These are phyloP conservation scores for Cecidostiba fungosa DNA, from an alignment of 2,888 invertebrate species.

Conservation along the genomic window DNA sequence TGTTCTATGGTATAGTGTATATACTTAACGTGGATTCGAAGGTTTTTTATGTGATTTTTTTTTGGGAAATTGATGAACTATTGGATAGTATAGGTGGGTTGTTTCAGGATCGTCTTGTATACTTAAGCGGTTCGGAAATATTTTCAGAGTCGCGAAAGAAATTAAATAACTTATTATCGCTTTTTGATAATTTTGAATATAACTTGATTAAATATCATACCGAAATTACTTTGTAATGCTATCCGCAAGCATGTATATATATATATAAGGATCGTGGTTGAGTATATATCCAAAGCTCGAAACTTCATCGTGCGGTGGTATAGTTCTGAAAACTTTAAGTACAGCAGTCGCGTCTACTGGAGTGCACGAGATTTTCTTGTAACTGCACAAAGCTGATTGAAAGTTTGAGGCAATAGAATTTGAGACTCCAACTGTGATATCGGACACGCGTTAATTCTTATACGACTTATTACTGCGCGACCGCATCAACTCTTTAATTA, in stretches of 20 bases:
- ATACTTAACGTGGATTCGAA: background rate
- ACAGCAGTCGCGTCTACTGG: no score
- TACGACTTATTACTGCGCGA: background rate
- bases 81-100: no score
- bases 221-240: no score
- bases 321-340: background rate
- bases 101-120: no score
- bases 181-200: no score
- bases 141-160: no score
- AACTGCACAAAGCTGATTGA: background rate
- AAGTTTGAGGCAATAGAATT: background rate
- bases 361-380: background rate
- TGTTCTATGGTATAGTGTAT: no score
- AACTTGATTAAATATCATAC: no score
- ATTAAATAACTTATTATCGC: no score
- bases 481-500: background rate
- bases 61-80: no score
- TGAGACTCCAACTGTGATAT: no score
- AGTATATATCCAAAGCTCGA: background rate
- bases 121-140: no score
- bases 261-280: background rate
- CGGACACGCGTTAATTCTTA: background rate
- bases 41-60: background rate
- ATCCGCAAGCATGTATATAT: background rate
- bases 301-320: background rate